Evolutionary conservation across 2,888 invertebrate species (phyloP).

Genomic region (Selenia dentaria): DNA sequence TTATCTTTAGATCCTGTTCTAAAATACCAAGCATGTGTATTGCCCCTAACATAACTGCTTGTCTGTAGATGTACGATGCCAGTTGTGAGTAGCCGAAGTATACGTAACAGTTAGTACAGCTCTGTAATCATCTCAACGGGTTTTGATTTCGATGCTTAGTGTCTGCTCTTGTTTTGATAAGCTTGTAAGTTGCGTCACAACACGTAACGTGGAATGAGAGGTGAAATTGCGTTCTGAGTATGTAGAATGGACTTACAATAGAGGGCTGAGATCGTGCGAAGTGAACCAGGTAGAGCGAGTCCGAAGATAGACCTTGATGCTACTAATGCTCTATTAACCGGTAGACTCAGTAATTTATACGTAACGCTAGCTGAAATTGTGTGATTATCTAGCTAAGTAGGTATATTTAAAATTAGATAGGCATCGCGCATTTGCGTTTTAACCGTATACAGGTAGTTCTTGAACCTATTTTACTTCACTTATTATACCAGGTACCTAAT

Average conservation of each 20-base stretch:
- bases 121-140: slow-evolving; percentile 18
- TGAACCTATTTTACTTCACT: no score
- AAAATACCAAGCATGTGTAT: slow-evolving; percentile 11
- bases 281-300: neutral
- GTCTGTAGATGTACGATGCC: slow-evolving; percentile 2
- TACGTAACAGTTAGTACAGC: slow-evolving; percentile 7
- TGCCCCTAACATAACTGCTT: slow-evolving; percentile 20
- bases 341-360: neutral
- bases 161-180: slow-evolving; percentile 44
- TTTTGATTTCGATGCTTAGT: slow-evolving; percentile 33
- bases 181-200: slow-evolving; percentile 45
- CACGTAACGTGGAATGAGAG: slow-evolving; percentile 33
- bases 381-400: neutral
- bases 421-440: neutral
- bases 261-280: neutral
- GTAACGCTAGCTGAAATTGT: slow-evolving; percentile 9
- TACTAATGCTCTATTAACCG: no score
- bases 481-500: no score
- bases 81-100: slow-evolving; percentile 4
- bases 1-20: slow-evolving; percentile 6
- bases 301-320: slow-evolving; percentile 7
- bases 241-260: slow-evolving; percentile 1
- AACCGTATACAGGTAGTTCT: no score
- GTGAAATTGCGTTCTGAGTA: slow-evolving; percentile 26
- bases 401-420: slow-evolving; percentile 1